Conservation (phyloP, 2,888 invertebrate genomes). For the Limnephilus rhombicus region DNA sequence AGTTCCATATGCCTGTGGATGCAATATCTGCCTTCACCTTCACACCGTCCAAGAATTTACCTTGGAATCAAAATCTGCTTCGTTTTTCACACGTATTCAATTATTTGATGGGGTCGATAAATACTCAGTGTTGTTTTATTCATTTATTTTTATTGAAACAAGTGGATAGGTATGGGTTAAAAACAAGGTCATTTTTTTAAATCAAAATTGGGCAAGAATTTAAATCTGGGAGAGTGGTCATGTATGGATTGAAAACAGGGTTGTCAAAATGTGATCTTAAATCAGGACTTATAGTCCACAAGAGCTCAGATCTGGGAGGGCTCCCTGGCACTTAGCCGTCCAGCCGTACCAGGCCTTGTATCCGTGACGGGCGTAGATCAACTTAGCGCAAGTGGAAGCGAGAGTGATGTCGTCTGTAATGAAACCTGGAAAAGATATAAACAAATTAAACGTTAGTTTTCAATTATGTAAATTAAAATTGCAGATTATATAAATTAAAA, state of each 20-base stretch:
- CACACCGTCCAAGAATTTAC: too few species aligned
- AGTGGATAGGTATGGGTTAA: too few species aligned
- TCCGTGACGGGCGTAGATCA: conserved; percentile 67
- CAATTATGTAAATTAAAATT: too few species aligned
- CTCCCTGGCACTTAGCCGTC: conserved; percentile 67
- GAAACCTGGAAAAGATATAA: conserved; percentile 37
- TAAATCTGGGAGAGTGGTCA: conserved; percentile 59
- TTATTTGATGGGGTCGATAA: too few species aligned
- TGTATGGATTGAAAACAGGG: background rate
- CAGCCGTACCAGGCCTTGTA: conserved; percentile 68
- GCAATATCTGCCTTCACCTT: too few species aligned
- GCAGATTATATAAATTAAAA: too few species aligned
- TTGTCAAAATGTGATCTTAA: background rate
- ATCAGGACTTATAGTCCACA: background rate
- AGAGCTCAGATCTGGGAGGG: conserved; percentile 61
- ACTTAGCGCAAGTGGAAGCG: conserved; percentile 67
- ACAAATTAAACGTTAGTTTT: background rate
- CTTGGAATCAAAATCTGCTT: too few species aligned
- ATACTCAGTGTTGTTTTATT: too few species aligned
- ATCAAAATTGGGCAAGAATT: background rate
- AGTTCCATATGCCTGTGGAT: too few species aligned
- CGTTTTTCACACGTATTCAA: too few species aligned
- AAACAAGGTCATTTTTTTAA: too few species aligned
- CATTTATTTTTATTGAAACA: too few species aligned
- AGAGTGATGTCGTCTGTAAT: conserved; percentile 66